A percentile compares a stretch with the other conserved stretches of the same genome.
phyloP scores from a whole-genome alignment of 2,797 vertebrate species.

The Chaetophractus vellerosus region DNA sequence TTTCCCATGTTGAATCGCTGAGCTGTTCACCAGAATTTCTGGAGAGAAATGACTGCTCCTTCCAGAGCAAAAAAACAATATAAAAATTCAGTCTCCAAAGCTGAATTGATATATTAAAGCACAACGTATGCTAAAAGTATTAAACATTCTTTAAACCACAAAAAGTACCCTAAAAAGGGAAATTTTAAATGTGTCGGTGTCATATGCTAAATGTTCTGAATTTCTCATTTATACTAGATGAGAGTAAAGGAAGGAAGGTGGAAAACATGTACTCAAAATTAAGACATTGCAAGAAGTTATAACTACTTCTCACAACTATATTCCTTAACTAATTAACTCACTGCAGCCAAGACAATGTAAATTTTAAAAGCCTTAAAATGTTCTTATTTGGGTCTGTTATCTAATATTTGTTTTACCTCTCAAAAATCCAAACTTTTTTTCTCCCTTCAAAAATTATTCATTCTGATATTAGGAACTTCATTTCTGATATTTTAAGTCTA shows the following conservation, averaged over 20 bases:
- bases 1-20: slow-evolving; percentile 46
- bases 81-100: slow-evolving; percentile 28
- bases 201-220: not conserved
- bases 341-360: not conserved
- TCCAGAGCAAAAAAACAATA: not conserved
- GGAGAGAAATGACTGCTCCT: slow-evolving; percentile 25
- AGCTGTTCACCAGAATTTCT: slow-evolving; percentile 22
- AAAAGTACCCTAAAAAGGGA: not conserved
- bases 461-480: slow-evolving; percentile 5
- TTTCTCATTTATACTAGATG: not conserved
- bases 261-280: not conserved
- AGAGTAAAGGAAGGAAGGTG: not conserved
- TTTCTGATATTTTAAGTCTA: not conserved
- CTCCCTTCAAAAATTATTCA: not conserved
- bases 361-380: not conserved
- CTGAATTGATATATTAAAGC: slow-evolving; percentile 3
- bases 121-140: slow-evolving; percentile 6
- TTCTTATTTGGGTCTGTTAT: not conserved
- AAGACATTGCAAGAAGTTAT: not conserved
- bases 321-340: not conserved
- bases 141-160: not conserved
- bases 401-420: not conserved
- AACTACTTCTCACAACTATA: not conserved
- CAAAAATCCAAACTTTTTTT: not conserved
- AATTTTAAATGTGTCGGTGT: not conserved